Evolutionary conservation across 2,113 vertebrate genomes (phyloP).

Genomic region (Ardeotis arabs): DNA sequence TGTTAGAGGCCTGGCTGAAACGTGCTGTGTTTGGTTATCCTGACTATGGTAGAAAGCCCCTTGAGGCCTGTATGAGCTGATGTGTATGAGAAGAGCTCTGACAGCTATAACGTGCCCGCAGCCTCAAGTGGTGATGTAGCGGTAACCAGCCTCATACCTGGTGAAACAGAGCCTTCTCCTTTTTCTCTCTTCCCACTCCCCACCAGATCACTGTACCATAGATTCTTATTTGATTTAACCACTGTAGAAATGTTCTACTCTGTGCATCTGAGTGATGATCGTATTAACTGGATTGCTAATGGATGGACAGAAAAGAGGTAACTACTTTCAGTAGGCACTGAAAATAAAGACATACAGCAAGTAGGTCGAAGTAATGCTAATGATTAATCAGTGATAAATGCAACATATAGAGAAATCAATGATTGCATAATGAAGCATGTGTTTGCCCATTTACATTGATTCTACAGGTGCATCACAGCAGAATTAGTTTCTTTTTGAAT

Average conservation of each 20-base stretch:
- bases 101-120: slow-evolving; percentile 22
- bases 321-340: neutral
- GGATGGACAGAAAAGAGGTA: neutral
- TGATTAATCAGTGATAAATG: neutral
- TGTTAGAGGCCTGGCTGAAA: neutral
- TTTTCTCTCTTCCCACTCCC: neutral
- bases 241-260: neutral
- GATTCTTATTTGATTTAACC: neutral
- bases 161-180: neutral
- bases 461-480: slow-evolving; percentile 83
- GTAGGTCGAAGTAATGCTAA: neutral
- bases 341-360: neutral
- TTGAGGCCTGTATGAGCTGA: slow-evolving; percentile 13
- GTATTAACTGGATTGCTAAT: neutral
- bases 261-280: neutral
- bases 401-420: neutral
- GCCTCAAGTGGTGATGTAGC: neutral
- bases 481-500: slow-evolving; percentile 87
- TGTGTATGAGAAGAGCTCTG: slow-evolving; percentile 25
- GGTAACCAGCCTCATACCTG: neutral
- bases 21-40: neutral
- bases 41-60: neutral
- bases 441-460: neutral
- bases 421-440: neutral
- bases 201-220: neutral